Base-by-base conservation (phyloP, 2,888 invertebrate species). In the Rhabditoides inermis region DNA sequence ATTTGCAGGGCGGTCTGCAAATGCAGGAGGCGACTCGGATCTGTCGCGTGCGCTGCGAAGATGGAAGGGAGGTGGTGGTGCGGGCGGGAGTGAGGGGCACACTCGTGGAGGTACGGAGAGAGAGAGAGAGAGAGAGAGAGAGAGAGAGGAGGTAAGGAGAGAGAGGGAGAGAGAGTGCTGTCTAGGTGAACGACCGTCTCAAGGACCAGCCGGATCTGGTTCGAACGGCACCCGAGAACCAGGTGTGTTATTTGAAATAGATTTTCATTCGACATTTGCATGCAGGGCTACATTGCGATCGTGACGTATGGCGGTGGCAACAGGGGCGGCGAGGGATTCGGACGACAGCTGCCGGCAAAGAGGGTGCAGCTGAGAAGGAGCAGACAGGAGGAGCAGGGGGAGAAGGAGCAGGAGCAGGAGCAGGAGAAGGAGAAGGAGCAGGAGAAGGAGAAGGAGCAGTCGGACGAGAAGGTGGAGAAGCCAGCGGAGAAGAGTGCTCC, bases 261-360 rank as follows among this genome's bases (percentile, higher is more conserved):
- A n/a, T n/a, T n/a, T n/a, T n/a, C n/a, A n/a, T 10, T 10, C 37
- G n/a, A 52, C 20, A 30, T 22, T 47, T 30, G 18, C n/a, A 50
- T 57, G 15, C 50, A 60, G 55, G 65, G 65, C 15, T 66, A 54
- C 50, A 60, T 66, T 23, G 63, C 60, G 12, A 60, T 66, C 28
- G 55, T 66, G 35, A 66, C 61, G 5, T 66, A 63, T 28, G 63
- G 61, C 39, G 61, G 63, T 3, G 65, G 65, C 32, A 60, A 60
- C 27, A 56, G 65, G 7, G 55, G 58, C 22, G 55, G 58, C 18
- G 60, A 58, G 32, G 65, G 59, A 53, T 59, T 65, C 39, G 53
- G 51, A 2, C 55, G 48, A 0, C 35, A 28, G 15, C 44, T 60
- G 32, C 57, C 60, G 1, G 47, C 45, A 26, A 60, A 63, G 35